Evolutionary conservation across 2,888 invertebrate genomes (phyloP).

Genomic region (Prosopocoilus inquinatus): DNA sequence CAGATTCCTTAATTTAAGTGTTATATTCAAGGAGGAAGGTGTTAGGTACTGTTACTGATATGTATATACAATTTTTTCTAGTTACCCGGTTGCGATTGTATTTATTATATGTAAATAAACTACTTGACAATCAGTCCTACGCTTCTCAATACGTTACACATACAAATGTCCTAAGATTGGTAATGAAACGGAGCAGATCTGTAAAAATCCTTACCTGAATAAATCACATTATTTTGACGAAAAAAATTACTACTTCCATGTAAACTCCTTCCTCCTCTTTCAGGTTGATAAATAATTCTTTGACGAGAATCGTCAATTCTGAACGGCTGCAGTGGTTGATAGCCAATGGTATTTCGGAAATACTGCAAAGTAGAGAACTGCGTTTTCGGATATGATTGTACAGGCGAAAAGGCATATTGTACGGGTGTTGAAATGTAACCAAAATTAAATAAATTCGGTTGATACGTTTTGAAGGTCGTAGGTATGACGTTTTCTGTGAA

Average conservation of each 20-base stretch:
- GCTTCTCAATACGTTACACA: too few relatives aligned
- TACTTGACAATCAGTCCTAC: too few relatives aligned
- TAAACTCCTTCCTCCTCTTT: constrained; percentile 22
- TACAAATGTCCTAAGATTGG: too few relatives aligned
- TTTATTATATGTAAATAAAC: too few relatives aligned
- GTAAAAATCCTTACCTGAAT: neutral
- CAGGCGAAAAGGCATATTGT: neutral
- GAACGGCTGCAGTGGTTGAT: neutral
- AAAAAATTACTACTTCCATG: constrained; percentile 24
- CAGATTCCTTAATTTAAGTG: too few relatives aligned
- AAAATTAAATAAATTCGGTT: neutral
- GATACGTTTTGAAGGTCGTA: neutral
- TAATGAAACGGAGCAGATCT: too few relatives aligned
- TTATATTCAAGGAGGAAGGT: too few relatives aligned
- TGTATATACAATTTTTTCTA: too few relatives aligned
- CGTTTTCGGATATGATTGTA: neutral
- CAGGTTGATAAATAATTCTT: neutral
- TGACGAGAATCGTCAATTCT: neutral
- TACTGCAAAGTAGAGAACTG: neutral
- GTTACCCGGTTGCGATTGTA: too few relatives aligned
- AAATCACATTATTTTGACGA: neutral
- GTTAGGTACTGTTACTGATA: too few relatives aligned
- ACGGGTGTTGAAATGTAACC: neutral
- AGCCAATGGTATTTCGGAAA: neutral
- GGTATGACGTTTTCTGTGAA: constrained; percentile 6